Base-by-base conservation (phyloP, 2,113 vertebrate genomes). In the Pogonocichla stellata region DNA sequence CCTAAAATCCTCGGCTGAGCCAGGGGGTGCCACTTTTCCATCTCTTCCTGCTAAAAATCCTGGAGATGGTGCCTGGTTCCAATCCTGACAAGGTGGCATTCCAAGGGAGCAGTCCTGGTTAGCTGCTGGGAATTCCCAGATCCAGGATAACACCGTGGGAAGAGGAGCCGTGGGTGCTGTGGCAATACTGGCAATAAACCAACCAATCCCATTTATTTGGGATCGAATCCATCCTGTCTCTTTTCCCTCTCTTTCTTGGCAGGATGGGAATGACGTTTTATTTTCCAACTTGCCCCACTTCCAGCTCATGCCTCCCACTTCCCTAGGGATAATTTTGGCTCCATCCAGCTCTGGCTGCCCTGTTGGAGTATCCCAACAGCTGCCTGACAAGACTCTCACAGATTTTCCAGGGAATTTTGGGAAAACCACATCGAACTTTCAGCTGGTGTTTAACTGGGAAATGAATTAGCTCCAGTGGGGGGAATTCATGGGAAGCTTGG, bases 111-210 rank as follows among this genome's bases (percentile, higher is more conserved):
- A 33, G 4, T 23, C 58, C 23, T 24, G 33, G 0, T 3, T 24
- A 8, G 15, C 34, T 23, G 42, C 25, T 23, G 22, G 51, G 54
- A 38, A 31, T 75, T 60, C 24, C n/a, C 47, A 53, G 12, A 26
- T 40, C 69, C 45, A 8, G 14, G 24, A 14, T 25, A 66, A 12
- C 12, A 23, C 33, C 50, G n/a, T 16, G 28, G 45, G 25, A 81
- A 66, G 33, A 33, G 60, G 23, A 58, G 51, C 22, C 33, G 9
- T 4, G 8, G 50, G 10, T 45, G 9, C 54, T 23, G 48, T 4
- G 1, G 14, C 5, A 33, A 12, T 8, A 8, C 36, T 0, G 0
- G 5, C 9, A 16, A 14, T 29, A 15, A 31, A 11, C 13, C 1
- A 22, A 12, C 15, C 15, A 9, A 28, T 15, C 2, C 9, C 60